Conservation (phyloP, 2,113 vertebrate species). For the Rhynchomys soricoides region DNA sequence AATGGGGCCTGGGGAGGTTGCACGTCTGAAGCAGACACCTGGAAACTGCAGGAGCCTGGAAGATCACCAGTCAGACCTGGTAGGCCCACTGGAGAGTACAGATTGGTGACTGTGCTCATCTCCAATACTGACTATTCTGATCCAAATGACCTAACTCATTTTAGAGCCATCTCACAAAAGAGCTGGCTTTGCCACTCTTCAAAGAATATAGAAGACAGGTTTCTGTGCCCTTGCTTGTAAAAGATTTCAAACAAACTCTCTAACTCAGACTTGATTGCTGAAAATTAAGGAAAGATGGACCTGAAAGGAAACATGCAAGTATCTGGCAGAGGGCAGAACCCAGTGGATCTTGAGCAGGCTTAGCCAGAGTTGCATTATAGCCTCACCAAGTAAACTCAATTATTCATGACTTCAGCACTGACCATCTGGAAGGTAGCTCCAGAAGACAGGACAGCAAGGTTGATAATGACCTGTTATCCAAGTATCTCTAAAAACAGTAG, state of each 20-base stretch:
- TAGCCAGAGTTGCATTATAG: not conserved
- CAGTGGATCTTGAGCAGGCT: not conserved
- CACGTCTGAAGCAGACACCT: not conserved
- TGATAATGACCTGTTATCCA: not conserved
- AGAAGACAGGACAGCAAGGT: not conserved
- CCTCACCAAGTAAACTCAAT: not conserved
- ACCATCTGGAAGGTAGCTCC: not conserved
- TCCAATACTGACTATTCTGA: not conserved
- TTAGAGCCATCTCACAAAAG: not conserved
- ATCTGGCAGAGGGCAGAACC: not conserved
- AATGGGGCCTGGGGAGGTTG: constrained; percentile 6
- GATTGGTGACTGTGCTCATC: not conserved
- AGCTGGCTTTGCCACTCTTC: not conserved
- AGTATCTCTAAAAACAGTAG: not conserved
- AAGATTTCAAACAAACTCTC: constrained; percentile 32
- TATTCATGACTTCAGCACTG: not conserved
- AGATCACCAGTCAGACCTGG: not conserved
- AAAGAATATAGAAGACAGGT: constrained; percentile 6
- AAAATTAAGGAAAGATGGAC: constrained; percentile 39
- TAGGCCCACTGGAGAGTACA: not conserved
- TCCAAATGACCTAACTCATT: not conserved
- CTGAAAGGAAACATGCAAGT: constrained; percentile 43
- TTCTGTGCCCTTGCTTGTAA: not conserved
- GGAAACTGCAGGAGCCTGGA: not conserved
- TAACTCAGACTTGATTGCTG: constrained; percentile 46